Conservation (phyloP, 1,140 invertebrate genomes). For the Lepidurus couesii region DNA sequence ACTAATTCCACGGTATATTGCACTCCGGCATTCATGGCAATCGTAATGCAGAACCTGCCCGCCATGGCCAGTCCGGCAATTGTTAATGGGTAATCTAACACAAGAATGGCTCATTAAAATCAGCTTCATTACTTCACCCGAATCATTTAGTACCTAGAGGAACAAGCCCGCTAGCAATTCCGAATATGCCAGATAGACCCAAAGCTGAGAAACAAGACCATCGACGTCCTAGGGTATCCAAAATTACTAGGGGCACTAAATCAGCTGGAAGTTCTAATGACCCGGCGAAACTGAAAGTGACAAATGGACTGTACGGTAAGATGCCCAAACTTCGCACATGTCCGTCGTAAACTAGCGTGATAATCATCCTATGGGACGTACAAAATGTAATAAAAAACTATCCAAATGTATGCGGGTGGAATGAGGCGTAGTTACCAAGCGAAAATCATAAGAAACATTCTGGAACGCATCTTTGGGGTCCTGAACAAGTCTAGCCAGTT, state of each 20-base stretch:
- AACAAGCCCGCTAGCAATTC: constrained; percentile 62
- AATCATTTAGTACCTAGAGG: constrained; percentile 52
- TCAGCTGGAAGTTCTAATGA: constrained; percentile 77
- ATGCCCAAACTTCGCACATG: constrained; percentile 77
- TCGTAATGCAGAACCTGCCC: constrained; percentile 75
- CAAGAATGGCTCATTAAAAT: background rate
- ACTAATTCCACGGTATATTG: constrained; percentile 81
- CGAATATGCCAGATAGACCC: constrained; percentile 70
- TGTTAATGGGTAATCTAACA: constrained; percentile 32
- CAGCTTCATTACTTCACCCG: background rate
- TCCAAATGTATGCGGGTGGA: constrained; percentile 31
- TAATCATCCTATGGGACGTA: constrained; percentile 58
- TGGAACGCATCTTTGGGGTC: constrained; percentile 62
- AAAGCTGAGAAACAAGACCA: constrained; percentile 76
- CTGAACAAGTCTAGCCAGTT: constrained; percentile 69
- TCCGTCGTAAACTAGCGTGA: constrained; percentile 78
- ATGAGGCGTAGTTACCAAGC: constrained; percentile 56
- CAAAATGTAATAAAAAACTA: constrained; percentile 22
- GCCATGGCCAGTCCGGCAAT: constrained; percentile 64
- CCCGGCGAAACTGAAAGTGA: constrained; percentile 75
- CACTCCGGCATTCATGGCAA: constrained; percentile 80
- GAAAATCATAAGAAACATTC: constrained; percentile 64
- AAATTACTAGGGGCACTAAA: constrained; percentile 65
- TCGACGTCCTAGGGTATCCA: constrained; percentile 74
- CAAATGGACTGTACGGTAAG: constrained; percentile 68